Evolutionary conservation across 30 jellyfish, hydroid and myxozoan genomes (phyloP).

Genomic region (Clytia hemisphaerica): DNA sequence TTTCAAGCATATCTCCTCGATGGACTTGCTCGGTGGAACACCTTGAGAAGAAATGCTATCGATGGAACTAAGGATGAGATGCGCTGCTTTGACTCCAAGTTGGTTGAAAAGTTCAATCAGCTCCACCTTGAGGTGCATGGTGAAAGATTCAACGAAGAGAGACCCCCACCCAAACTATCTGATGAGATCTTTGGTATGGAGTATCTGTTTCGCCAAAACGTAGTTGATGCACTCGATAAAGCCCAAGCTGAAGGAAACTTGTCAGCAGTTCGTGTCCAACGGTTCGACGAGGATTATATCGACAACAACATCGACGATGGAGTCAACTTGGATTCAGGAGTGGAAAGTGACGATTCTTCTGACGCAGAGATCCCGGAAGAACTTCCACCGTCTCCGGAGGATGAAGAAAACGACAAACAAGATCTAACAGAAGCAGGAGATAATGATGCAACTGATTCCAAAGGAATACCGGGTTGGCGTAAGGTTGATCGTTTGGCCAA

Average conservation of each 20-base stretch:
- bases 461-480: constrained; percentile 30
- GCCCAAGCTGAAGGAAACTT: too few species aligned
- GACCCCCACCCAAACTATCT: background rate
- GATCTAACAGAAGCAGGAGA: background rate
- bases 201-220: constrained; percentile 13
- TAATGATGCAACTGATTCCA: constrained; percentile 7
- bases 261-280: too few species aligned
- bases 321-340: constrained; percentile 12
- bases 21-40: constrained; percentile 33
- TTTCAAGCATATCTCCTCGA: constrained; percentile 37
- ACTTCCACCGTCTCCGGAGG: background rate
- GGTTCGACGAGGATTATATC: background rate
- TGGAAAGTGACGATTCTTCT: too few species aligned
- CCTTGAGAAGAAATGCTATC: constrained; percentile 21
- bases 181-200: constrained; percentile 36
- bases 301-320: constrained; percentile 1
- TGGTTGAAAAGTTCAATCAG: background rate
- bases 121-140: background rate
- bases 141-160: background rate
- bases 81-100: background rate
- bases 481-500: constrained; percentile 24
- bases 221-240: too few species aligned
- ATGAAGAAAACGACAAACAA: too few species aligned
- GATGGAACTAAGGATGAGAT: background rate
- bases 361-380: background rate